Evolutionary conservation across 2,113 vertebrate genomes (phyloP), one percentile per base, ranked within the genome.

Genomic region (Asarcornis scutulata): DNA sequence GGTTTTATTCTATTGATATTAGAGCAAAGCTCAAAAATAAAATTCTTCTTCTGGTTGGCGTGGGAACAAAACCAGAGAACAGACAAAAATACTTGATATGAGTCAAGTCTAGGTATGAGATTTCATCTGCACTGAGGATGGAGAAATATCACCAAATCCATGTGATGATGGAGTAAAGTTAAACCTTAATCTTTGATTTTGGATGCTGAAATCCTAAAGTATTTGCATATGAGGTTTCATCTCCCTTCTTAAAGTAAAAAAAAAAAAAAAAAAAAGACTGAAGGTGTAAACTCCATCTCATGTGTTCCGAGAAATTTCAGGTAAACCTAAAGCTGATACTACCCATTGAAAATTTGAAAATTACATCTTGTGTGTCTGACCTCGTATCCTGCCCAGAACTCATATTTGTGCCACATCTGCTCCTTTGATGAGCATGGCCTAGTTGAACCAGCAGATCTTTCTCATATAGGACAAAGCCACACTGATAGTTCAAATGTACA

Each of bases 11-110:
- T 78, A 27, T 15, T 60, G 46, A 48, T 64, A 40, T 75, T 56
- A 86, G 29, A 90, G 22, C 11, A 36, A 72, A 84, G 23, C n/a
- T 92, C 62, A 56, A 67, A 73, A 90, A 78, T 14, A 67, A 91
- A 91, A 34, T 15, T 52, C 4, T 53, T 52, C 5, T 48, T 81
- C 60, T 95, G 31, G 9, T 86, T 88, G 32, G 15, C 32, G 42
- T 81, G 21, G 13, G n/a, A 78, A 60, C 42, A 88, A 88, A 93
- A 86, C 3, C n/a, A 91, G 76, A 44, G 12, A 68, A 21, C 29
- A 81, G 42, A 10, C 11, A 46, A 67, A 90, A 91, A 78, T 27
- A 29, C 88, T 38, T 17, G 48, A 67, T 71, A 14, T 66, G 13
- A 87, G 44, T 7, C 74, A 84, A 22, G 6, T 23, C 13, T 31